Evolutionary conservation across 30 jellyfish, hydroid and myxozoan genomes (phyloP), one percentile per base, ranked within the genome.

Genomic region (Turritopsis dohrnii): DNA sequence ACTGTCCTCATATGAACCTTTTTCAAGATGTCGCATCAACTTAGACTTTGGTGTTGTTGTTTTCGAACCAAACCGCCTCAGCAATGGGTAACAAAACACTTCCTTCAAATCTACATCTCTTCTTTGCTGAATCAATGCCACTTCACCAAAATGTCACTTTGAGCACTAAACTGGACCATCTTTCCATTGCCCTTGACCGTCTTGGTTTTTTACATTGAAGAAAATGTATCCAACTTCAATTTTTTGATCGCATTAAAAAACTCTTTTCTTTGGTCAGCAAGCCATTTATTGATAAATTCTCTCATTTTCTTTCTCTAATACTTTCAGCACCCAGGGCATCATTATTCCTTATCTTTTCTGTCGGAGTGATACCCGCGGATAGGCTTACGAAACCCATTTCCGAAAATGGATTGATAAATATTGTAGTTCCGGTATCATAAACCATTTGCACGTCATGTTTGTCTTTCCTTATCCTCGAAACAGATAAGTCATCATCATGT

Each of bases 101-200:
- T 54, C 72, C 18, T 54, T 54, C 72, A 54, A 54, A 54, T 54
- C 72, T 54, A 54, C 72, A 54, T 54, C 72, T 54, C 72, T 54
- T 54, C 72, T 54, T 54, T 54, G 18, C n/a, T 54, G 72, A 54
- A 54, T 54, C 72, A 54, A 54, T 54, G 72, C 72, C 72, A 54
- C 72, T 54, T 54, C n/a, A 54, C 72, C 72, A 54, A 54, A 54
- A 54, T 54, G n/a, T 54, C 72, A 54, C 72, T 54, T 54, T 54
- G 72, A 54, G 72, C 72, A 54, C 72, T 54, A 54, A 54, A 54
- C n/a, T 54, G 72, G n/a, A 54, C 72, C 72, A 54, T 54, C 72
- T 54, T 54, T 54, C 72, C 72, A 54, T 54, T 54, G 72, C 18
- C n/a, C n/a, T 54, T 54, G 72, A 54, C 72, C n/a, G 18, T 54